These are phyloP conservation scores for Pseudeuparius sepicola DNA, from an alignment of 2,888 invertebrate genomes.

Conservation along the genomic window DNA sequence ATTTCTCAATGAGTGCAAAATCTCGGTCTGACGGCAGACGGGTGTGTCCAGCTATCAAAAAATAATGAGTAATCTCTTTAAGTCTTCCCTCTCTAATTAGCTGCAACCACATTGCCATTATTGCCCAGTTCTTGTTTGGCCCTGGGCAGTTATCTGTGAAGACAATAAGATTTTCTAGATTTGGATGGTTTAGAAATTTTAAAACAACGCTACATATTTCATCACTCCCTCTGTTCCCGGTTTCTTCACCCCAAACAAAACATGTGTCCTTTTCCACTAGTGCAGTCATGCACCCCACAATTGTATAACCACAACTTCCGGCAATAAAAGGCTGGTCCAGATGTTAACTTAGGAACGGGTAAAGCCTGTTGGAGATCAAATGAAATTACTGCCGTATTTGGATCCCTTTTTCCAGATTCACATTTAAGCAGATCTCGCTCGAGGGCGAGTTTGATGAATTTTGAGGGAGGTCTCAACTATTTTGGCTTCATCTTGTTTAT, in stretches of 20 bases:
- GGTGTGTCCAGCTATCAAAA: slow-evolving; percentile 7
- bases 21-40: slow-evolving; percentile 6
- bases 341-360: too few relatives aligned
- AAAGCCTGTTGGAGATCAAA: too few relatives aligned
- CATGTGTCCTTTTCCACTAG: slow-evolving; percentile 3
- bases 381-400: too few relatives aligned
- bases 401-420: slow-evolving; percentile 4
- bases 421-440: slow-evolving; percentile 4
- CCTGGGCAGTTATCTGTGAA: too few relatives aligned
- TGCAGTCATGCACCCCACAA: slow-evolving; percentile 7
- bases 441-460: slow-evolving; percentile 3
- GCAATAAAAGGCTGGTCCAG: slow-evolving; percentile 4
- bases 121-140: slow-evolving; percentile 6
- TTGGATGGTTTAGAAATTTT: slow-evolving; percentile 2
- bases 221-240: slow-evolving; percentile 9
- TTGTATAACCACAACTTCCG: slow-evolving; percentile 7
- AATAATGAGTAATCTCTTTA: slow-evolving; percentile 8
- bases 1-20: slow-evolving; percentile 8
- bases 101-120: slow-evolving; percentile 8
- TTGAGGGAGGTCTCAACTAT: slow-evolving; percentile 1
- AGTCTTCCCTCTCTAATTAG: slow-evolving; percentile 5
- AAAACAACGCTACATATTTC: slow-evolving; percentile 6
- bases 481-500: slow-evolving; percentile 4
- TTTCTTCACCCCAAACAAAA: slow-evolving; percentile 8
- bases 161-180: too few relatives aligned